Conservation (phyloP, 2,113 vertebrate species). For the Camelus dromedarius region DNA sequence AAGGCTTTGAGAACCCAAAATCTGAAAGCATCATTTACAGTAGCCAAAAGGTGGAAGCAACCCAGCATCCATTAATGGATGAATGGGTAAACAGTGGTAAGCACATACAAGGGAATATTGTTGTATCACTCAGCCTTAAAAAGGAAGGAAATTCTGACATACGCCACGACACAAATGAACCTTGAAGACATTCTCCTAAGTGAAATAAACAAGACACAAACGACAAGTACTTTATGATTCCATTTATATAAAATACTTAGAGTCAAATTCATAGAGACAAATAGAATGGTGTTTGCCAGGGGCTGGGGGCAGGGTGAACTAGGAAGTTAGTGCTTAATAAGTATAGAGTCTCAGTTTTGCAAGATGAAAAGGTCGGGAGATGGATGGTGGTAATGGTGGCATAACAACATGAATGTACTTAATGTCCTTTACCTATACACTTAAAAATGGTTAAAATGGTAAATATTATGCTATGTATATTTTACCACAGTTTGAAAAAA, state of each 20-base stretch:
- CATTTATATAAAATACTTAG: neutral
- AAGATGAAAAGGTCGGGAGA: neutral
- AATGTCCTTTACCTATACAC: neutral
- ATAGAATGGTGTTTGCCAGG: neutral
- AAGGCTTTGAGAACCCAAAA: neutral
- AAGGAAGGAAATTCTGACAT: neutral
- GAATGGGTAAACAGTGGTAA: neutral
- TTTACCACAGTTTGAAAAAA: neutral
- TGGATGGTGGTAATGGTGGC: neutral
- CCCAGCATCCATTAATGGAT: neutral
- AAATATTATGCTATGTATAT: neutral
- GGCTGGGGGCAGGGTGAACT: neutral
- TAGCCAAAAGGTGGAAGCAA: neutral
- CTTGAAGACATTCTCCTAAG: neutral
- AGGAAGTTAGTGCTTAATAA: neutral
- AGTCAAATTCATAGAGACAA: neutral
- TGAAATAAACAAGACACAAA: neutral
- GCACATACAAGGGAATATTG: neutral
- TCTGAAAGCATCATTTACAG: neutral
- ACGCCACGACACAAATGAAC: neutral
- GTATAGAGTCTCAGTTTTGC: neutral
- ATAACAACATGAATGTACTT: neutral
- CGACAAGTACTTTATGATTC: neutral
- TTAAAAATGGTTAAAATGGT: conserved; percentile 15
- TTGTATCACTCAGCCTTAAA: neutral